A percentile compares a stretch with the other conserved stretches of the same genome.
These are phyloP conservation scores for Amblyraja radiata DNA, from an alignment of 2,797 vertebrate genomes.

Conservation along the genomic window DNA sequence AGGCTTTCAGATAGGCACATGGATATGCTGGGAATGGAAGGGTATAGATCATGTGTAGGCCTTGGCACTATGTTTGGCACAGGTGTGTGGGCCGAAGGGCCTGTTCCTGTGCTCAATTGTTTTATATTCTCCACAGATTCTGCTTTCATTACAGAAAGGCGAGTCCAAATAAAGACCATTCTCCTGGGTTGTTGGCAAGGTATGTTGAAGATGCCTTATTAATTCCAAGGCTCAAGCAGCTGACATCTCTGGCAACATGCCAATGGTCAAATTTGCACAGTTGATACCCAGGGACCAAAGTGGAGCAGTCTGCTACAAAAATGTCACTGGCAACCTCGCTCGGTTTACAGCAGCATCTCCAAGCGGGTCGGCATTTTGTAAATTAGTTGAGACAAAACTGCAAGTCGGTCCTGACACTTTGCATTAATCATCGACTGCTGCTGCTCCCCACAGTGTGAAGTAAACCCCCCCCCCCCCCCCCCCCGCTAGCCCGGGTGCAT, in stretches of 20 bases:
- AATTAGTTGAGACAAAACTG: not conserved
- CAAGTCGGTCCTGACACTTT: not conserved
- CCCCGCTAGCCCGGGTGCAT: not conserved
- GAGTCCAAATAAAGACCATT: not conserved
- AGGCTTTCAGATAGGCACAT: too few species aligned
- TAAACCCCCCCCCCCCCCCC: not conserved
- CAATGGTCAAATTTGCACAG: not conserved
- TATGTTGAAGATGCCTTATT: not conserved
- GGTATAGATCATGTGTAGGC: too few species aligned
- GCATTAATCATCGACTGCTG: not conserved
- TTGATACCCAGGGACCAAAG: not conserved
- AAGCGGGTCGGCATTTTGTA: not conserved
- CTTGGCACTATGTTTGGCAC: too few species aligned
- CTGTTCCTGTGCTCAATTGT: too few species aligned
- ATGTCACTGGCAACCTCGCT: not conserved
- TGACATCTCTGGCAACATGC: not conserved
- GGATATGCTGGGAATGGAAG: too few species aligned
- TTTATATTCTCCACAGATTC: too few species aligned
- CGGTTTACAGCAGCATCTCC: not conserved
- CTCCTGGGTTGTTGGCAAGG: too few species aligned
- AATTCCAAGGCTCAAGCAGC: not conserved
- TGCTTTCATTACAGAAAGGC: not conserved
- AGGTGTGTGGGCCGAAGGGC: too few species aligned
- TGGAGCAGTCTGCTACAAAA: not conserved
- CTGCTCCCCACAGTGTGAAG: not conserved